These are phyloP conservation scores for Alligator mississippiensis DNA, from an alignment of 2,113 vertebrate species.

Conservation along the genomic window DNA sequence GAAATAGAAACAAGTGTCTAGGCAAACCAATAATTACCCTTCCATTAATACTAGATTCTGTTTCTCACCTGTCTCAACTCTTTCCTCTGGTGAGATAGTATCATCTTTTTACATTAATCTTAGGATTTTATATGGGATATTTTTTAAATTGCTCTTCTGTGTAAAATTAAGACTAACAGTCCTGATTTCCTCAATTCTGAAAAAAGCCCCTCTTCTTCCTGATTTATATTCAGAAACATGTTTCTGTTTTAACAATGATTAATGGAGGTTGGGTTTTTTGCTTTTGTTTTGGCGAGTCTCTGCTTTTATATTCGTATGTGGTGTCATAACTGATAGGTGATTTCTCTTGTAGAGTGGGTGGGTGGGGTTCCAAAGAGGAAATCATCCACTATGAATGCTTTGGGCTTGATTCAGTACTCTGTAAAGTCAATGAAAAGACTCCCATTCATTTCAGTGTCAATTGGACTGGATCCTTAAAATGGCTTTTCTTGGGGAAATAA, in stretches of 20 bases:
- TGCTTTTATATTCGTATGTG: background rate
- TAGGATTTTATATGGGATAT: background rate
- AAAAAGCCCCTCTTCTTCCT: background rate
- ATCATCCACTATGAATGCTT: background rate
- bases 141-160: background rate
- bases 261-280: too few species aligned
- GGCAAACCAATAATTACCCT: background rate
- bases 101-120: background rate
- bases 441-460: background rate
- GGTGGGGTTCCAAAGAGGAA: background rate
- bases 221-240: background rate
- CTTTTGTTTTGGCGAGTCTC: background rate
- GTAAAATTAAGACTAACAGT: background rate
- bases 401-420: background rate
- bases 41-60: background rate
- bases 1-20: background rate
- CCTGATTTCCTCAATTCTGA: background rate
- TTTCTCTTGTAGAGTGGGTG: background rate
- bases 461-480: background rate
- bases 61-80: background rate
- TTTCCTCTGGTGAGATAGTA: background rate
- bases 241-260: background rate
- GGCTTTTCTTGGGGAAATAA: background rate
- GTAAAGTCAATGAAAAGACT: background rate
- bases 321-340: background rate